Evolutionary conservation across 2,797 vertebrate genomes (phyloP), one percentile per base, ranked within the genome.

Genomic region (Pseudochaenichthys georgianus): DNA sequence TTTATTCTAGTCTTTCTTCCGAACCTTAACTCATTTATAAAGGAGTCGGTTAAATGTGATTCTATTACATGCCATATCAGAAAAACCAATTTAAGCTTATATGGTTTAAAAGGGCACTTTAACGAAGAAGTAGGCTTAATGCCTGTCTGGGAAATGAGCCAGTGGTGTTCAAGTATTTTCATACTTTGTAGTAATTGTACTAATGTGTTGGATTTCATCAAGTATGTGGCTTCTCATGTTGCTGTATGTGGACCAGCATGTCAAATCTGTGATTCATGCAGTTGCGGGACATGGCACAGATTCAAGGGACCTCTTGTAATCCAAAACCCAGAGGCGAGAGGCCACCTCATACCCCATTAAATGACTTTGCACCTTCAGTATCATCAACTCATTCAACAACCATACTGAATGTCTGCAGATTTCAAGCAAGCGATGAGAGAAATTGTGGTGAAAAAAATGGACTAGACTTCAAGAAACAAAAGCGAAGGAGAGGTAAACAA

Each of bases 291-390:
- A 53, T 69, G 66, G 64, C 71, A 51, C 70, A 10, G 54, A 38
- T 75, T 82, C 71, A 64, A 70, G 23, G 70, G 60, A 46, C 13
- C 67, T 78, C 38, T 63, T 47, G 58, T 84, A 82, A 91, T 81
- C 63, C 53, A 64, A 85, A 28, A 77, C 52, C 86, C 71, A 71
- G 64, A 70, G 64, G 51, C 16, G 17, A 54, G 62, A 77, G 65
- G 71, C 58, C 46, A 61, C 62, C 69, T 73, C 82, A 67, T 60
- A 79, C 64, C 64, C 41, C 59, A 13, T 86, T 77, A 75, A 84
- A 81, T 73, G 52, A 67, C 75, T 75, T 48, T 53, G 51, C 34
- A 50, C 66, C 63, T 54, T 64, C 63, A 51, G 47, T 66, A 73
- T 64, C 64, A 73, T 64, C 64, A 70, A 61, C 42, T 71, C 50